Base-by-base conservation (phyloP, 2,888 invertebrate species). In the Brenthis ino region DNA sequence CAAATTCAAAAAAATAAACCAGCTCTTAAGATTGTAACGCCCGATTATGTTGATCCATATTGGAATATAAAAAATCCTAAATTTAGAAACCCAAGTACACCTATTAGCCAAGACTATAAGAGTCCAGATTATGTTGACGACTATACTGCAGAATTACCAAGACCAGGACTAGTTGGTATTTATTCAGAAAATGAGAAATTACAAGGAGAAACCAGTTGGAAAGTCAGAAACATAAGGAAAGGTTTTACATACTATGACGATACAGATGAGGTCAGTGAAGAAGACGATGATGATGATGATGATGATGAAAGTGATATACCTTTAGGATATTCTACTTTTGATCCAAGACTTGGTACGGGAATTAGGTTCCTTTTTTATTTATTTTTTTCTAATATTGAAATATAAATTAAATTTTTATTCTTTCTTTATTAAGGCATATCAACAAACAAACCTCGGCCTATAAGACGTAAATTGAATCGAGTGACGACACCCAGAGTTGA, bases 1-100 rank as follows among this genome's bases (percentile, higher is more conserved):
- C 77, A 81, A 61, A 72, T 68, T 37, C 72, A 73, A 24, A 82
- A 79, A 72, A 20, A 71, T n/a, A 83, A 77, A 50, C 43, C 72
- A 37, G 74, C 72, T 24, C 77, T 77, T 47, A 82, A 78, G 75
- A 83, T 88, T 60, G 82, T 83, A 3, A 82, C 83, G 50, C 76
- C 81, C 16, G 85, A 85, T 61, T 77, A 89, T 43, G 77, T 80
- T 50, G 92, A 93, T 74, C 92, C 92, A 1, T 93, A 92, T 72
- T 88, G 84, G 84, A 93, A 93, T 77, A 82, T 92, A 12, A 92
- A 89, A 79, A 87, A 82, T 72, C 70, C 77, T 4, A 85, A 85
- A 67, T 79, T 82, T 24, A 79, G 81, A 65, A 78, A 77, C 33
- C 77, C 77, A 11, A 67, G 75, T 67, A 57, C 74, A 68, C 60